phyloP scores from a whole-genome alignment of 2,797 vertebrate species.

The Luscinia megarhynchos region DNA sequence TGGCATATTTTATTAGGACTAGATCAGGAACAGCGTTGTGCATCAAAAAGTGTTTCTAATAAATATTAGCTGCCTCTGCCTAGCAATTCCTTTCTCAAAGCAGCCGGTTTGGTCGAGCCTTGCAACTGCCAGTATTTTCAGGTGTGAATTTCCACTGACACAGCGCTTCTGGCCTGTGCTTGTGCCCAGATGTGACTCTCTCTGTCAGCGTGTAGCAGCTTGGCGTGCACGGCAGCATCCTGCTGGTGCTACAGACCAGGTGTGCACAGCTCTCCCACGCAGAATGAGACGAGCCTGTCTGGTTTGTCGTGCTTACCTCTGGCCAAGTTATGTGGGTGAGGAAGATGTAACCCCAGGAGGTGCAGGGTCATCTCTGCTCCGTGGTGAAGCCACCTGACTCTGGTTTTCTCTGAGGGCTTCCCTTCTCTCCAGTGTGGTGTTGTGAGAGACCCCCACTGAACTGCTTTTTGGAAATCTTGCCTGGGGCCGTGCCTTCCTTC shows the following conservation, averaged over 20 bases:
- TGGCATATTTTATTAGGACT: neutral
- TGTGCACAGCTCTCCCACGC: neutral
- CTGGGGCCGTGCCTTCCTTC: neutral
- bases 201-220: neutral
- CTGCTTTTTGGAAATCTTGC: neutral
- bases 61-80: neutral
- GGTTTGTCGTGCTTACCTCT: neutral
- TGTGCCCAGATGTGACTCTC: neutral
- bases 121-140: neutral
- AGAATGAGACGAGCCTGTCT: neutral
- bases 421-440: fast-evolving
- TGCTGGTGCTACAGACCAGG: fast-evolving
- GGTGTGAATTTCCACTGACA: neutral
- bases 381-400: neutral
- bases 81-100: neutral
- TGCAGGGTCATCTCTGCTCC: neutral
- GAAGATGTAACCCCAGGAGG: neutral
- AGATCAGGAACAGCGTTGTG: neutral
- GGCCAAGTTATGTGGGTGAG: neutral
- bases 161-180: neutral
- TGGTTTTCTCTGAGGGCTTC: neutral
- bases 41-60: neutral
- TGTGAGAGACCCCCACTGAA: neutral
- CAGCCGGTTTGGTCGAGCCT: neutral
- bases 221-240: neutral